Evolutionary conservation across 2,113 vertebrate genomes (phyloP), one percentile per base, ranked within the genome.

Genomic region (Phycodurus eques): DNA sequence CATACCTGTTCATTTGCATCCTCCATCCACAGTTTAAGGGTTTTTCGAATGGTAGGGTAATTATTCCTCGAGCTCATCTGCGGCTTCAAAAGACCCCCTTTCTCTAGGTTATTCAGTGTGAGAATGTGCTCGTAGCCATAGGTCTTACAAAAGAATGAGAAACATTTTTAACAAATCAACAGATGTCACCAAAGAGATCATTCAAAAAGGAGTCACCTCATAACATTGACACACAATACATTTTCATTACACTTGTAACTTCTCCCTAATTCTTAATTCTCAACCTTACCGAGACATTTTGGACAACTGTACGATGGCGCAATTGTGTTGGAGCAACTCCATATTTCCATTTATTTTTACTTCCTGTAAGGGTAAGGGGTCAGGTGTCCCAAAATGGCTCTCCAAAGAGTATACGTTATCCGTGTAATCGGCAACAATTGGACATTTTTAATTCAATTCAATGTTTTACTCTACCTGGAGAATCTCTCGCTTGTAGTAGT

Each of bases 21-120:
- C 39, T 99, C 96, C 97, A 99, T 97, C 97, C 97, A 99, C 60
- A 99, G 91, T 67, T 97, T 97, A 12, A 99, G 82, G 0, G 98
- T 99, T 76, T 99, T 99, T 80, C 98, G 93, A 69, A 99, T 96
- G 0, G 96, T 99, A 5, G 98, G 98, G 88, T 97, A 97, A 84
- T 95, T 99, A 70, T 99, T 99, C 76, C 97, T 93, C 5, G 95
- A 92, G 14, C 91, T 88, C 0, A 85, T 85, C 89, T 99, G 98
- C 1, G 78, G 85, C 75, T 95, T 96, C 68, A 99, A 82, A 51
- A 99, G 94, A 11, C 97, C 97, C 0, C 92, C 93, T 75, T 98
- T 98, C 86, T 99, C 98, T 2, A 99, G 75, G 85, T 97, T 99
- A 90, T 94, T 94, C 60, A 99, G 87, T 0, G 97, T 99, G 78